Evolutionary conservation across 2,113 vertebrate species (phyloP), one percentile per base, ranked within the genome.

Genomic region (Deroptyus accipitrinus): DNA sequence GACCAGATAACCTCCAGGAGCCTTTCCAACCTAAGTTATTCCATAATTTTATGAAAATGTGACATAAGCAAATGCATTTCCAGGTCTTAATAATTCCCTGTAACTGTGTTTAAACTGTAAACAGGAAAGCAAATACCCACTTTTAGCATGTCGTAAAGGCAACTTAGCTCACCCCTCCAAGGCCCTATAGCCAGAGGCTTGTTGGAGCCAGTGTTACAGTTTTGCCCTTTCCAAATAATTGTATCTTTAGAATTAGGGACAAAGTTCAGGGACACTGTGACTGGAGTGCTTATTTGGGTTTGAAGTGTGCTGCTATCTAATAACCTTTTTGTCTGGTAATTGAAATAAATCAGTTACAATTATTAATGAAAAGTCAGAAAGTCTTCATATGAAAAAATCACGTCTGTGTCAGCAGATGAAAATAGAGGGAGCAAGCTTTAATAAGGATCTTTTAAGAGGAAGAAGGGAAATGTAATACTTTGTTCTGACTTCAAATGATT

Each of bases 41-140:
- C 42, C 76, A 13, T 52, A 55, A 79, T 95, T 90, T 85, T 64
- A 90, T 91, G 42, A 64, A 92, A 91, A 86, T 64, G 6, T 66
- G 90, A 39, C 18, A 22, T 64, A 89, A 91, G 11, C 27, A 84
- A 64, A 79, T 78, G 35, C 44, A 76, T 79, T 94, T 87, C 70
- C 41, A 82, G 74, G 49, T 35, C 44, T 94, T 92, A 87, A 91
- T 91, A 94, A 79, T 91, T 85, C 78, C 76, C 10, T 30, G 0
- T 77, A 86, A 90, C 37, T 64, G 55, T 73, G 63, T 91, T 92
- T 82, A 89, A 89, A 82, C 42, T 89, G 86, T 91, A 91, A 94
- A 92, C 52, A 83, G 74, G 62, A 81, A 88, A 82, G 61, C 42
- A 84, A 94, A 88, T 91, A 61, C 35, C 33, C 13, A 18, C 52